Percentiles rank a stretch among this genome's conserved stretches.
Conservation (phyloP, 2,888 invertebrate species). For the Blomia tropicalis region DNA sequence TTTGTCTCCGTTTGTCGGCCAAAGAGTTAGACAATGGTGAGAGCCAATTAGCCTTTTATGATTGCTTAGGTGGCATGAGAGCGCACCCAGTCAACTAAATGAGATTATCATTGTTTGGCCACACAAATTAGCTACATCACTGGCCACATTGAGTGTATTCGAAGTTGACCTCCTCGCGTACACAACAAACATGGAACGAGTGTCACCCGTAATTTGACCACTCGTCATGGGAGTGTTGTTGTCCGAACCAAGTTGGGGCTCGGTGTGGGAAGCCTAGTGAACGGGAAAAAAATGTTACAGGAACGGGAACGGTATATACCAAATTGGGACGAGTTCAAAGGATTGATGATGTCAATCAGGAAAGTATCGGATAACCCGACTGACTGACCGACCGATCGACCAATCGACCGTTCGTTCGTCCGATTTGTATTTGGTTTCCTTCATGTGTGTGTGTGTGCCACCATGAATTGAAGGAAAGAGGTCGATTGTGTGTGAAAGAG, state of each 20-base stretch:
- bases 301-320: too few relatives aligned
- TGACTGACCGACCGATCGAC: too few relatives aligned
- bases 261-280: too few relatives aligned
- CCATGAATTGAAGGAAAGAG: not conserved
- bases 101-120: conserved; percentile 8
- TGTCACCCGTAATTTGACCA: not conserved
- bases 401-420: too few relatives aligned
- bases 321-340: too few relatives aligned
- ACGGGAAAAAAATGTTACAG: too few relatives aligned
- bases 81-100: conserved; percentile 6
- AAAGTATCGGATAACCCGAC: too few relatives aligned
- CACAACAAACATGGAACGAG: too few relatives aligned
- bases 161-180: conserved; percentile 2
- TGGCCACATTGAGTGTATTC: not conserved
- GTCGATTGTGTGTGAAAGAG: not conserved
- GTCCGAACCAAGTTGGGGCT: too few relatives aligned
- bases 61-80: conserved; percentile 14
- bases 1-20: not conserved
- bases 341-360: too few relatives aligned
- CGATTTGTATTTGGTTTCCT: too few relatives aligned
- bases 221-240: conserved; percentile 8
- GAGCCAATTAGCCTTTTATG: conserved; percentile 12
- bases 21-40: conserved; percentile 12
- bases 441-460: not conserved
- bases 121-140: conserved; percentile 14